Percentiles rank a stretch among this genome's conserved stretches.
Evolutionary conservation across 2,888 invertebrate species (phyloP).

Genomic region (Imbricaverruca yamaguchii): DNA sequence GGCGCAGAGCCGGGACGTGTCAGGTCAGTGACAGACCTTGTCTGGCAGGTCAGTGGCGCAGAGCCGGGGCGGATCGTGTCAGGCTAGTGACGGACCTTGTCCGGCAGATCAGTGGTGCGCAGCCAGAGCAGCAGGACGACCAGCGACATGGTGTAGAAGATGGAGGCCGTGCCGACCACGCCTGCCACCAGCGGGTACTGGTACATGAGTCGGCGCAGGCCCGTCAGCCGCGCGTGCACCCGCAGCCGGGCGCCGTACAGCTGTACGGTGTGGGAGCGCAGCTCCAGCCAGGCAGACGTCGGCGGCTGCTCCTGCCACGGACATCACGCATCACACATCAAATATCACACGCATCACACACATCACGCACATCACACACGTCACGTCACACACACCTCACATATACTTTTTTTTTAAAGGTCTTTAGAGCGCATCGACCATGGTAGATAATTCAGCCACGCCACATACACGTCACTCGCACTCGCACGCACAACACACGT

Average conservation of each 20-base stretch:
- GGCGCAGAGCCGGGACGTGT: no score
- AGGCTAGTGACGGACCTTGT: background rate
- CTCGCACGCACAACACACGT: no score
- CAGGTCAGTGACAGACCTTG: no score
- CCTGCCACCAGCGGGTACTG: slow-evolving; percentile 1
- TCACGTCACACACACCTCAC: no score
- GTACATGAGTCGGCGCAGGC: slow-evolving; percentile 17
- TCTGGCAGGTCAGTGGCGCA: no score
- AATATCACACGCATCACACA: background rate
- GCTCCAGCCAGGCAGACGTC: background rate
- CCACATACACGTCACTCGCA: no score
- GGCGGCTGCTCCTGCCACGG: background rate
- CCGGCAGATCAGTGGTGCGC: background rate
- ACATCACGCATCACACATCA: background rate
- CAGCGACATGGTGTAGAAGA: background rate
- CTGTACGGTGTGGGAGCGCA: slow-evolving; percentile 7
- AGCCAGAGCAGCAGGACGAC: slow-evolving; percentile 13
- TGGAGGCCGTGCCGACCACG: slow-evolving; percentile 8
- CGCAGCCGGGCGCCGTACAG: slow-evolving; percentile 8
- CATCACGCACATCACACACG: no score
- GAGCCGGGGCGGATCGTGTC: no score
- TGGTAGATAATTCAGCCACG: no score
- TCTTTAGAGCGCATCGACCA: no score
- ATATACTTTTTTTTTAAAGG: no score
- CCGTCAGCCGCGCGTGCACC: slow-evolving; percentile 6